Evolutionary conservation across 2,888 invertebrate species (phyloP).

Genomic region (Mactromeris polynyma): DNA sequence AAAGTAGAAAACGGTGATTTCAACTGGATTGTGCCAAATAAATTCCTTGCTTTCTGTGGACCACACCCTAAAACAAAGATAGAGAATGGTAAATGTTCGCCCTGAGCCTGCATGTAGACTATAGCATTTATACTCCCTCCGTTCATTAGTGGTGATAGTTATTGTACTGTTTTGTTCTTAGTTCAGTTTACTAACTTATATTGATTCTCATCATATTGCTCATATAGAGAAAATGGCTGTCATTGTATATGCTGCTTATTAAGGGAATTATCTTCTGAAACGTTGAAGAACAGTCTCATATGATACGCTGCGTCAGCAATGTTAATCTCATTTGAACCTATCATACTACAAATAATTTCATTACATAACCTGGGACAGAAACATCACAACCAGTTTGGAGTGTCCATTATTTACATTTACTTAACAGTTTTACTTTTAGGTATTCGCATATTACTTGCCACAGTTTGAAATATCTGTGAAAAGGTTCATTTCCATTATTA

Average conservation of each 20-base stretch:
- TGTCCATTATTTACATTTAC: background rate
- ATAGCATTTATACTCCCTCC: background rate
- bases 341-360: background rate
- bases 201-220: background rate
- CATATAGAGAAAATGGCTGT: background rate
- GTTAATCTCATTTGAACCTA: background rate
- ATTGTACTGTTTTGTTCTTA: background rate
- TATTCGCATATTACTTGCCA: no score
- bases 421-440: background rate
- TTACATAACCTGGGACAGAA: background rate
- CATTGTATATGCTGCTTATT: background rate
- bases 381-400: background rate
- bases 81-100: constrained; percentile 91
- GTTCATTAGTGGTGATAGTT: constrained; percentile 9
- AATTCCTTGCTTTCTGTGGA: constrained; percentile 99
- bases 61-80: constrained; percentile 96
- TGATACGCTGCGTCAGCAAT: background rate
- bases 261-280: background rate
- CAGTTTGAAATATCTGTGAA: background rate
- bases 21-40: constrained; percentile 99
- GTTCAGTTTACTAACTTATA: constrained; percentile 9
- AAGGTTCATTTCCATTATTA: no score
- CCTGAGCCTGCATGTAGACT: constrained; percentile 20
- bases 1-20: constrained; percentile 99
- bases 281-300: background rate